Percentiles rank a stretch among this genome's conserved stretches.
Evolutionary conservation across 2,888 invertebrate species (phyloP).

Genomic region (Choristoneura rosaceana): DNA sequence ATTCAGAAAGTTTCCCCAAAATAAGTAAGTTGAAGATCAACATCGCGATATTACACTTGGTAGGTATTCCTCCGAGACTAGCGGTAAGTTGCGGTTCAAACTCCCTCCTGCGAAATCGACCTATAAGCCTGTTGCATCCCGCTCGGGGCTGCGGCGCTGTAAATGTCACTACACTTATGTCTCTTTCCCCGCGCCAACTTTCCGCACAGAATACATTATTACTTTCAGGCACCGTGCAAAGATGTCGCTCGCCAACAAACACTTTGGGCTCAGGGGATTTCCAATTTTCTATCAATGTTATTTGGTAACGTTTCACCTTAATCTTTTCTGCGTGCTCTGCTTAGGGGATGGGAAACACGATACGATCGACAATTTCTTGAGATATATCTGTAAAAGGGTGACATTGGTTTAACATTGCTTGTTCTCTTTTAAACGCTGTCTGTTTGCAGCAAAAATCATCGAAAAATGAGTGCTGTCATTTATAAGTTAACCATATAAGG

Average conservation of each 20-base stretch:
- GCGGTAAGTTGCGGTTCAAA: constrained; percentile 11
- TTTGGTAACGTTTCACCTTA: constrained; percentile 21
- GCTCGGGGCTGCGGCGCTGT: constrained; percentile 12
- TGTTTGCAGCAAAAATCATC: background rate
- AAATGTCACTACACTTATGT: constrained; percentile 32
- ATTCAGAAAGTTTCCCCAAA: background rate
- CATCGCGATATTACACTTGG: constrained; percentile 8
- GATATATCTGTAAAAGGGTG: background rate
- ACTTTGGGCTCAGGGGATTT: constrained; percentile 20
- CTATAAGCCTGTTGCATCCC: constrained; percentile 40
- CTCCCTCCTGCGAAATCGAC: constrained; percentile 26
- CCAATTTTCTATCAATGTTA: constrained; percentile 6
- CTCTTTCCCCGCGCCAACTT: constrained; percentile 16
- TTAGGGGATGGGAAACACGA: background rate
- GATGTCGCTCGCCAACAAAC: constrained; percentile 26
- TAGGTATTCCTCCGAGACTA: constrained; percentile 12
- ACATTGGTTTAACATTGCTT: background rate
- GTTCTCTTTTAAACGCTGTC: background rate
- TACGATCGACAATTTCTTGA: background rate
- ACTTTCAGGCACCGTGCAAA: constrained; percentile 18
- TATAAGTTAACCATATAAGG: background rate
- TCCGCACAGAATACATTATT: constrained; percentile 36
- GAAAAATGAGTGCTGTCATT: background rate
- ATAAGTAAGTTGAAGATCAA: constrained; percentile 26
- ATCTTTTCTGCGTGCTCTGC: constrained; percentile 6